A percentile compares a stretch with the other conserved stretches of the same genome.
These are phyloP conservation scores for Prosapia bicincta DNA, from an alignment of 2,888 invertebrate genomes.

Conservation along the genomic window DNA sequence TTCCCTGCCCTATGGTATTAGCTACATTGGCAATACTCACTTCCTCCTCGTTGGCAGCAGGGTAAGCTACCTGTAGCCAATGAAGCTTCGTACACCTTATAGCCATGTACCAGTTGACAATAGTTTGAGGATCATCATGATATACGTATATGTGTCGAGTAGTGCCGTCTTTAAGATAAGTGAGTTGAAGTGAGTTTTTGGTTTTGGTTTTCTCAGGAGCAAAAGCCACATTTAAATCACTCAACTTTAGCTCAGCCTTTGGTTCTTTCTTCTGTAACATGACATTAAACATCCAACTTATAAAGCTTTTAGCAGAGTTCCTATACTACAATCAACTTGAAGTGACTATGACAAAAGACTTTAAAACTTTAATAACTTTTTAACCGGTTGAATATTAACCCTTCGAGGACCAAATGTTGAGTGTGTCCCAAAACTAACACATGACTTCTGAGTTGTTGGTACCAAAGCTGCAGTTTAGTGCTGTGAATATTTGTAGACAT, in stretches of 20 bases:
- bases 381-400: no score
- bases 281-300: constrained; percentile 21
- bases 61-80: constrained; percentile 78
- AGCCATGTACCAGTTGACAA: constrained; percentile 81
- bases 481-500: no score
- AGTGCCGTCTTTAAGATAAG: constrained; percentile 78
- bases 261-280: constrained; percentile 63
- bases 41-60: constrained; percentile 68
- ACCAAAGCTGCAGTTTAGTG: no score
- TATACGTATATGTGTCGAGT: constrained; percentile 86
- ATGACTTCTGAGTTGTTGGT: no score
- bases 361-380: no score
- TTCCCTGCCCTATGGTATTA: no score
- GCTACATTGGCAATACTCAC: no score
- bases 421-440: no score
- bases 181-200: constrained; percentile 78
- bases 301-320: neutral
- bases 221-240: constrained; percentile 80
- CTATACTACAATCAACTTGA: no score
- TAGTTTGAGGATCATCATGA: constrained; percentile 80
- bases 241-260: constrained; percentile 75
- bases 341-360: no score
- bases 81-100: constrained; percentile 82
- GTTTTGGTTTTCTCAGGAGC: constrained; percentile 77
- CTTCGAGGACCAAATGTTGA: no score